Conservation (phyloP, 1,140 invertebrate genomes). For the Diorhabda carinulata region DNA sequence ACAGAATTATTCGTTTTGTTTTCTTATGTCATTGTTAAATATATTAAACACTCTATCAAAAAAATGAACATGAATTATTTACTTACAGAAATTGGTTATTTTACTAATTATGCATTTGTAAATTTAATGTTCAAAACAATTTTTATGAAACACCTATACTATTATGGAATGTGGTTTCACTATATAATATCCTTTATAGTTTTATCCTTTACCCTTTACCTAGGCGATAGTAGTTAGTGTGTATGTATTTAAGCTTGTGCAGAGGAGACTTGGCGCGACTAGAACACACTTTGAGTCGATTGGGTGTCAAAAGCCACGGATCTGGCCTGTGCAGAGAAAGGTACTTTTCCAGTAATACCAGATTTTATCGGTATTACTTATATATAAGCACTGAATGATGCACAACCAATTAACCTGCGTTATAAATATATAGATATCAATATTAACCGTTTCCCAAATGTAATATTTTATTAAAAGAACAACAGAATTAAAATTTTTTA, state of each 20-base stretch:
- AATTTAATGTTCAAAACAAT: no score
- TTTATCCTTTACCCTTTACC: not conserved
- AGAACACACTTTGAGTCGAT: conserved; percentile 39
- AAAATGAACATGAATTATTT: no score
- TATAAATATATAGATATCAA: conserved; percentile 13
- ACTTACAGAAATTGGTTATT: no score
- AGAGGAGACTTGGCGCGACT: conserved; percentile 43
- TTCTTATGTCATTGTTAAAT: no score
- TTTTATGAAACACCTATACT: no score
- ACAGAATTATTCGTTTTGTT: no score
- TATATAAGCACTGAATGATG: conserved; percentile 41
- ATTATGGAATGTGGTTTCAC: no score
- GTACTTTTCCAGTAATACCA: conserved; percentile 41
- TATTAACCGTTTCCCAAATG: not conserved
- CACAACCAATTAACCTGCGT: conserved; percentile 39
- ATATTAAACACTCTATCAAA: no score
- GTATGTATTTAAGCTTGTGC: conserved; percentile 44
- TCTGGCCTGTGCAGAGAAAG: conserved; percentile 48
- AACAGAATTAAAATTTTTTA: no score
- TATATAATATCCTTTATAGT: not conserved
- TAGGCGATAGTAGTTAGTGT: conserved; percentile 29
- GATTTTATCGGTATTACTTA: conserved; percentile 21
- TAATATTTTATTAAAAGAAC: no score
- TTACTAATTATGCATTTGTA: no score
- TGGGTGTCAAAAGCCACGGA: conserved; percentile 43